Conservation (phyloP, 2,797 vertebrate species). For the Malacoctenus gilli region DNA sequence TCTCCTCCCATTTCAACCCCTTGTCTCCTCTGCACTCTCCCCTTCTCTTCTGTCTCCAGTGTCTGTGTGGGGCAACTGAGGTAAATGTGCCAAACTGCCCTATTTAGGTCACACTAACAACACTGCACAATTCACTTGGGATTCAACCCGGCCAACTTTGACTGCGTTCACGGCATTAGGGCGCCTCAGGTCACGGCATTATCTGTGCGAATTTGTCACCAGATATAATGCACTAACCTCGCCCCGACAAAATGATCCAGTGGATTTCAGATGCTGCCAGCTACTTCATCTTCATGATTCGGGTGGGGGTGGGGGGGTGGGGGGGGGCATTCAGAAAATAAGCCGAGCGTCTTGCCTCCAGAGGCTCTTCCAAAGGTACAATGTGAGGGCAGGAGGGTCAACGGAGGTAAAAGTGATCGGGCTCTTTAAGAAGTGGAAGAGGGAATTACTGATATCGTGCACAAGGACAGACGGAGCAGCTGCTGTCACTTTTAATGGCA, state of each 20-base stretch:
- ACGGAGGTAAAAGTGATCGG: constrained; percentile 60
- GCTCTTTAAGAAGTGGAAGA: constrained; percentile 74
- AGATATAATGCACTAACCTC: constrained; percentile 17
- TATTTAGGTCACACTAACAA: constrained; percentile 69
- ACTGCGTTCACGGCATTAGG: constrained; percentile 39
- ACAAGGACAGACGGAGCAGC: constrained; percentile 71
- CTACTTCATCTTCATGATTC: constrained; percentile 1
- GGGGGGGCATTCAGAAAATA: not conserved
- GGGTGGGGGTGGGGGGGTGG: too few species aligned
- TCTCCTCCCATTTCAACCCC: constrained; percentile 41
- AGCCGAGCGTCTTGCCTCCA: constrained; percentile 15
- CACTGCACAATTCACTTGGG: constrained; percentile 50
- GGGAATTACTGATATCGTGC: constrained; percentile 59
- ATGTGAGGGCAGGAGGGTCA: constrained; percentile 36
- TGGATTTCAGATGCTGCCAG: constrained; percentile 3
- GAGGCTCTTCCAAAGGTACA: constrained; percentile 8
- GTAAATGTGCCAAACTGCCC: constrained; percentile 71
- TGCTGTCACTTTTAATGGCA: constrained; percentile 80
- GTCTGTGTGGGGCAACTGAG: constrained; percentile 57
- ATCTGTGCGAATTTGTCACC: constrained; percentile 29
- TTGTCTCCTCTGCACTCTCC: constrained; percentile 43
- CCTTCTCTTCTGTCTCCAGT: constrained; percentile 31
- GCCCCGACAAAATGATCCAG: constrained; percentile 10
- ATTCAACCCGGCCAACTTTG: constrained; percentile 49
- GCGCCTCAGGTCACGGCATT: constrained; percentile 41